These are phyloP conservation scores for Cynocephalus volans DNA, from an alignment of 2,113 vertebrate species.

Conservation along the genomic window DNA sequence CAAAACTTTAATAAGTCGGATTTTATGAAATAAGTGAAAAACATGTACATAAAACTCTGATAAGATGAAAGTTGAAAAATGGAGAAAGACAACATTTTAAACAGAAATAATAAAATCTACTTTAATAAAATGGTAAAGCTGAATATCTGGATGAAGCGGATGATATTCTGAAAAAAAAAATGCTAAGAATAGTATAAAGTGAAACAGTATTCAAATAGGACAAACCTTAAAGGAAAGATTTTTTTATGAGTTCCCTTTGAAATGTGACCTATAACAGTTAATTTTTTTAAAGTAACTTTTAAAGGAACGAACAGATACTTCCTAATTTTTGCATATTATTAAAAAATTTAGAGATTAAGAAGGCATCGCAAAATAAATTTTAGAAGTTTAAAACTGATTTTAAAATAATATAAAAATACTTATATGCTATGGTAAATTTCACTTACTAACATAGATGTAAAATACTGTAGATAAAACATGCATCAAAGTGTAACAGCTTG, in stretches of 20 bases:
- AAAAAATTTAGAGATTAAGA: neutral
- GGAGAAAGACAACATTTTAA: neutral
- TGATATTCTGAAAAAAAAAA: neutral
- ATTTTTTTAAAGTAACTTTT: neutral
- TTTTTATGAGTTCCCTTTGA: neutral
- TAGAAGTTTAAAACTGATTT: neutral
- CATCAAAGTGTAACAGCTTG: neutral
- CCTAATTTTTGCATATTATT: neutral
- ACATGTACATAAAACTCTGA: neutral
- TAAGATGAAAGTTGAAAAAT: neutral
- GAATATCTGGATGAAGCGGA: neutral
- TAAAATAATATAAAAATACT: neutral
- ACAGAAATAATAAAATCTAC: neutral
- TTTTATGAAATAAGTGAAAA: neutral
- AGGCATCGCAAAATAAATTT: neutral
- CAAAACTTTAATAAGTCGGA: neutral
- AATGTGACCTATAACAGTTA: neutral
- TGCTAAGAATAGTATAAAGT: neutral
- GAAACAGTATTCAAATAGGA: neutral
- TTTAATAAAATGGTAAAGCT: neutral
- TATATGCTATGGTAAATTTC: neutral
- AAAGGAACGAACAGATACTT: neutral
- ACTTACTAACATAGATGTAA: neutral
- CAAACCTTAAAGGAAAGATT: neutral
- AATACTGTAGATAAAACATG: neutral